phyloP scores from a whole-genome alignment of 2,113 vertebrate species.

The Caretta caretta region DNA sequence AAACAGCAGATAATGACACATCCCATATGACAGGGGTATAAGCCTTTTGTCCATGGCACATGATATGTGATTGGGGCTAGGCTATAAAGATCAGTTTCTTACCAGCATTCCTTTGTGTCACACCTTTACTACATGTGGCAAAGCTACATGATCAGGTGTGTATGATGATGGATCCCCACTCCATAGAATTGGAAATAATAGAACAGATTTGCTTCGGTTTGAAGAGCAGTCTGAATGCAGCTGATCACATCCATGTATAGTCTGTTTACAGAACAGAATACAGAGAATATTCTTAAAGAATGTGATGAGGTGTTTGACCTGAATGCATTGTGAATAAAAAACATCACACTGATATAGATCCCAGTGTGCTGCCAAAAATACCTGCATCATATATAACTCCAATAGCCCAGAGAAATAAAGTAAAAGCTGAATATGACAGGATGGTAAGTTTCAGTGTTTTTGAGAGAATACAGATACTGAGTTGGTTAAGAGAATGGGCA shows the following conservation, averaged over 20 bases:
- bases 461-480: conserved; percentile 21
- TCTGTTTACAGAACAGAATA: conserved; percentile 68
- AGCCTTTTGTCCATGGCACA: not conserved
- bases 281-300: conserved; percentile 66
- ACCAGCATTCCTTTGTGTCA: not conserved
- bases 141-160: not conserved
- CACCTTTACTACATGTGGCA: not conserved
- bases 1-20: conserved; percentile 50
- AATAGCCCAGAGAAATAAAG: conserved; percentile 58
- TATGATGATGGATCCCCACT: not conserved
- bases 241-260: conserved; percentile 51
- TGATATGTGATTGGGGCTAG: not conserved
- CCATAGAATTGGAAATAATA: not conserved
- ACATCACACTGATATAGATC: conserved; percentile 70
- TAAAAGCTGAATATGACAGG: conserved; percentile 56
- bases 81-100: not conserved
- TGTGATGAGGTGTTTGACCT: conserved; percentile 75
- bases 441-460: conserved; percentile 34
- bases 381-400: conserved; percentile 51
- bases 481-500: conserved; percentile 23
- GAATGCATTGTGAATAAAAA: conserved; percentile 69
- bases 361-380: conserved; percentile 64
- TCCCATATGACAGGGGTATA: not conserved
- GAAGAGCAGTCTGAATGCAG: conserved; percentile 31
- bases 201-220: conserved; percentile 25